Conservation (phyloP, 2,888 invertebrate species). For the Drosophila paracracens region DNA sequence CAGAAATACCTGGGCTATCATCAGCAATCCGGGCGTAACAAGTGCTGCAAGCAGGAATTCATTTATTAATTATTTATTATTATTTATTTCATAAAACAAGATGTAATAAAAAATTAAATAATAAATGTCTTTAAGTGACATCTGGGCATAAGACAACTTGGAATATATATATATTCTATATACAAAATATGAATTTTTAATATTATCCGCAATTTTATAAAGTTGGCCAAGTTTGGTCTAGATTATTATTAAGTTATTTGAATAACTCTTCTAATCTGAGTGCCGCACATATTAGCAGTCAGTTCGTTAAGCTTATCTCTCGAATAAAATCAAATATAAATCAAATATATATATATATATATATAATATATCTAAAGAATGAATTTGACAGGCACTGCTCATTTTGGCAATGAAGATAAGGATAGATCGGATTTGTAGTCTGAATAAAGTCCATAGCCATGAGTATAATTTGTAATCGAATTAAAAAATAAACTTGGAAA, state of each 20-base stretch:
- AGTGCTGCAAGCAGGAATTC: slow-evolving; percentile 85
- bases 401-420: neutral
- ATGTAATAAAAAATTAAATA: neutral
- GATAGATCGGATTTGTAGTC: neutral
- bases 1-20: slow-evolving; percentile 90
- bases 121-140: neutral
- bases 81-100: neutral
- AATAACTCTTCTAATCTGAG: neutral
- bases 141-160: neutral
- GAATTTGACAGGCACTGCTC: neutral
- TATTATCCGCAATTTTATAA: neutral
- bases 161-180: neutral
- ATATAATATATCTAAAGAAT: neutral
- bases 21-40: slow-evolving; percentile 88
- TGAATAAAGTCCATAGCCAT: no score
- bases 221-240: neutral
- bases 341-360: neutral
- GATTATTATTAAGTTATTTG: neutral
- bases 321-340: neutral
- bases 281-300: neutral
- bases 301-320: neutral
- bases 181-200: neutral
- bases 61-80: neutral
- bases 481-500: neutral
- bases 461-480: neutral